These are phyloP conservation scores for Pseudopleuronectes americanus DNA, from an alignment of 2,797 vertebrate genomes.

Conservation along the genomic window DNA sequence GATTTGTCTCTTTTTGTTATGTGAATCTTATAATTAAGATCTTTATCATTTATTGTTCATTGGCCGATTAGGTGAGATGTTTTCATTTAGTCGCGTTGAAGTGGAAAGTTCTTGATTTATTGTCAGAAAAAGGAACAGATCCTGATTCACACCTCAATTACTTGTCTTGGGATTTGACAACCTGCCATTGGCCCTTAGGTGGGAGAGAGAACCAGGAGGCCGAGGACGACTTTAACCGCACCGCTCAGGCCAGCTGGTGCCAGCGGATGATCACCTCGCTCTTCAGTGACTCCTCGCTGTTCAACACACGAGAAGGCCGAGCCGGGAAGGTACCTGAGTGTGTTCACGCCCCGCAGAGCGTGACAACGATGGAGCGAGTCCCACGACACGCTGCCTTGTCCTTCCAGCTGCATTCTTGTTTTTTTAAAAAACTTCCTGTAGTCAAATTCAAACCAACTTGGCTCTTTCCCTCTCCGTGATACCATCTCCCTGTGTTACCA, in stretches of 20 bases:
- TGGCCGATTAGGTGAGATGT: no score
- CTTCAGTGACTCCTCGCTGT: constrained; percentile 90
- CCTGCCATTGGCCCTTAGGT: constrained; percentile 43
- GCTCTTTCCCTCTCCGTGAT: neutral
- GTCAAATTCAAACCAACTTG: neutral
- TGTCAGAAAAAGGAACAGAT: neutral
- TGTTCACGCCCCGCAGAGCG: neutral
- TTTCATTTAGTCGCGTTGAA: neutral
- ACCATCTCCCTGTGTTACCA: constrained; percentile 23
- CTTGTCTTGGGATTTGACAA: neutral
- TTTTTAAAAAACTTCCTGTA: neutral
- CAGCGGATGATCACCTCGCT: constrained; percentile 94
- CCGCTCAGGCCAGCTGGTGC: constrained; percentile 92
- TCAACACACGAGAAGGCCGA: constrained; percentile 96
- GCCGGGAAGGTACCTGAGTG: constrained; percentile 87
- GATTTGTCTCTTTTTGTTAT: neutral
- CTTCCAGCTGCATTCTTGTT: neutral
- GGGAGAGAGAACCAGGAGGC: constrained; percentile 87
- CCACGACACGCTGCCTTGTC: neutral
- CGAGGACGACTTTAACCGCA: constrained; percentile 83
- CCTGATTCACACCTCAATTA: neutral
- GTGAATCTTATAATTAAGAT: no score
- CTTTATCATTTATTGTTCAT: no score
- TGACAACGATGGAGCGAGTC: neutral
- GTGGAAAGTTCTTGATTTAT: neutral